phyloP scores from a whole-genome alignment of 2,797 vertebrate genomes.

The Alcedo quadribrachys region DNA sequence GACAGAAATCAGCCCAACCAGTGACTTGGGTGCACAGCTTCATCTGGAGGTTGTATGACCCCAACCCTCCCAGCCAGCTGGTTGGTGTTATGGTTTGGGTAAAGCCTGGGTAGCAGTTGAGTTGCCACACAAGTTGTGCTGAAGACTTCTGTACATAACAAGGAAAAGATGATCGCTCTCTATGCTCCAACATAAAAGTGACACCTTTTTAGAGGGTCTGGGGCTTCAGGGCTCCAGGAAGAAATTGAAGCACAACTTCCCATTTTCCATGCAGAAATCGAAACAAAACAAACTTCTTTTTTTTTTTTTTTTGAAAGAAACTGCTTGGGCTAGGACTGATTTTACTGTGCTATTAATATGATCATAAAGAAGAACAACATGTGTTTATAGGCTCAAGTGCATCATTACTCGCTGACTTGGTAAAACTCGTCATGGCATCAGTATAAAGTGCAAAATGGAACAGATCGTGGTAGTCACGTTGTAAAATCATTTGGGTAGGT shows the following conservation, averaged over 20 bases:
- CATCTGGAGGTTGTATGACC: background rate
- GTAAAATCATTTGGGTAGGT: constrained; percentile 71
- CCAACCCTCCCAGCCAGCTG: background rate
- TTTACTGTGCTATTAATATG: constrained; percentile 67
- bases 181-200: background rate
- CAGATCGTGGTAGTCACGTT: constrained; percentile 47
- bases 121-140: background rate
- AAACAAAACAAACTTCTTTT: background rate
- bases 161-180: background rate
- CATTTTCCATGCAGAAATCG: background rate
- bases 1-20: background rate
- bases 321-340: background rate
- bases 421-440: constrained; percentile 45
- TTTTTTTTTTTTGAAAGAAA: background rate
- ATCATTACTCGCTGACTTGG: constrained; percentile 66
- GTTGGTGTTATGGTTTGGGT: background rate
- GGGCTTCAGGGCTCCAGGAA: background rate
- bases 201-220: background rate
- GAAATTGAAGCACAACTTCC: background rate
- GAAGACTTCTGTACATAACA: background rate
- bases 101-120: background rate
- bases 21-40: background rate
- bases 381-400: constrained; percentile 57
- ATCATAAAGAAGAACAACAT: constrained; percentile 66
- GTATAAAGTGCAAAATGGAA: constrained; percentile 71